Percentiles rank a stretch among this genome's conserved stretches.
Evolutionary conservation across 2,797 vertebrate species (phyloP).

Genomic region (Poecilia velifera): DNA sequence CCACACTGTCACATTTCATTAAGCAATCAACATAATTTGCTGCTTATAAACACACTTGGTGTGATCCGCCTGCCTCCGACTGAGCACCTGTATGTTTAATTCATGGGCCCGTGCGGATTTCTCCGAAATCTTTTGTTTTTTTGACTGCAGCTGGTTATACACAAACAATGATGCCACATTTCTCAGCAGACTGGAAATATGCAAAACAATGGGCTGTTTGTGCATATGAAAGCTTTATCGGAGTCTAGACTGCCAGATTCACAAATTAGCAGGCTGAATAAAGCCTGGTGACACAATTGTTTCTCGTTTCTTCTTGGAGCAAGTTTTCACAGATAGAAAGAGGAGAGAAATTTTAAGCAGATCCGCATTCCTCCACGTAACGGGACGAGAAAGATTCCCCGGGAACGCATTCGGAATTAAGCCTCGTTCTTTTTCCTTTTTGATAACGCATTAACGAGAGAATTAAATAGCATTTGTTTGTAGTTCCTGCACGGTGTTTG

Average conservation of each 20-base stretch:
- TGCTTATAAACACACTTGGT: constrained; percentile 37
- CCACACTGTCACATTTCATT: constrained; percentile 20
- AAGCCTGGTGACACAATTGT: constrained; percentile 47
- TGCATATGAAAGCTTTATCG: constrained; percentile 45
- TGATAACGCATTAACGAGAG: constrained; percentile 13
- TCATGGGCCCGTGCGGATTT: constrained; percentile 57
- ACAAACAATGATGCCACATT: constrained; percentile 50
- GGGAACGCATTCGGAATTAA: constrained; percentile 16
- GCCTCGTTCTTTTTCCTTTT: not conserved
- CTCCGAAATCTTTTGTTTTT: constrained; percentile 45
- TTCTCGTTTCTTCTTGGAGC: constrained; percentile 16
- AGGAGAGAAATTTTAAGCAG: not conserved
- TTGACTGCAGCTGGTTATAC: constrained; percentile 46
- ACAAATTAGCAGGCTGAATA: constrained; percentile 52
- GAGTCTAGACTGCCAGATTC: constrained; percentile 25
- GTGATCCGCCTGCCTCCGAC: constrained; percentile 59
- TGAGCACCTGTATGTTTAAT: constrained; percentile 71
- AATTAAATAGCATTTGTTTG: constrained; percentile 1
- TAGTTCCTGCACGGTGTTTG: not conserved
- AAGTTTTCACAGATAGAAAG: constrained; percentile 18
- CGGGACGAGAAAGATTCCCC: not conserved
- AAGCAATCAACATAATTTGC: constrained; percentile 45
- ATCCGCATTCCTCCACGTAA: constrained; percentile 12
- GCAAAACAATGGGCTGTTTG: constrained; percentile 48
- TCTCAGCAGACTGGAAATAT: constrained; percentile 49